Conservation (phyloP, 2,113 vertebrate species). For the Alligator sinensis region DNA sequence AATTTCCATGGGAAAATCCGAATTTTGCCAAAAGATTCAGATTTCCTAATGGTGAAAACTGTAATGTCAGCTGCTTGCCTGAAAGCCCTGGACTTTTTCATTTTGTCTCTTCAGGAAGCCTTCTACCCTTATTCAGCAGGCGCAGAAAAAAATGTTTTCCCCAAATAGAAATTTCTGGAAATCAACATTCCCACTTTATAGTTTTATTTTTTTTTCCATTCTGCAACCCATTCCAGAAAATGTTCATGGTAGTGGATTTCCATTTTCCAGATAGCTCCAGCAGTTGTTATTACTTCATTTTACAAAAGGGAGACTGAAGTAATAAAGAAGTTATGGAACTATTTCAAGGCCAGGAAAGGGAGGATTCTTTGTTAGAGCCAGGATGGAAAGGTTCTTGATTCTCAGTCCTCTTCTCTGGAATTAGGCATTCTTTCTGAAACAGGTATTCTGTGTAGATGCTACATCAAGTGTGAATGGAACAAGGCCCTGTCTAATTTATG, state of each 20-base stretch:
- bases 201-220: background rate
- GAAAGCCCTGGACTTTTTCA: too few species aligned
- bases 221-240: background rate
- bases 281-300: background rate
- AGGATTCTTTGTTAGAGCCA: background rate
- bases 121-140: background rate
- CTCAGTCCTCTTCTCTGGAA: background rate
- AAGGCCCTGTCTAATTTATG: background rate
- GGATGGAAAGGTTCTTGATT: background rate
- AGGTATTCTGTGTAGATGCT: fast-evolving
- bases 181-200: background rate
- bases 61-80: too few species aligned
- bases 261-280: background rate
- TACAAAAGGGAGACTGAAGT: background rate
- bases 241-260: background rate
- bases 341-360: background rate
- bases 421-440: background rate
- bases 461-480: background rate
- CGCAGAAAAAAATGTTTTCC: background rate
- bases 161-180: background rate
- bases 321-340: background rate
- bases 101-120: background rate
- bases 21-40: too few species aligned
- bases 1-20: too few species aligned
- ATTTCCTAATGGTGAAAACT: too few species aligned